Percentiles rank a stretch among this genome's conserved stretches.
Evolutionary conservation across 2,888 invertebrate genomes (phyloP).

Genomic region (Sisyra nigra): DNA sequence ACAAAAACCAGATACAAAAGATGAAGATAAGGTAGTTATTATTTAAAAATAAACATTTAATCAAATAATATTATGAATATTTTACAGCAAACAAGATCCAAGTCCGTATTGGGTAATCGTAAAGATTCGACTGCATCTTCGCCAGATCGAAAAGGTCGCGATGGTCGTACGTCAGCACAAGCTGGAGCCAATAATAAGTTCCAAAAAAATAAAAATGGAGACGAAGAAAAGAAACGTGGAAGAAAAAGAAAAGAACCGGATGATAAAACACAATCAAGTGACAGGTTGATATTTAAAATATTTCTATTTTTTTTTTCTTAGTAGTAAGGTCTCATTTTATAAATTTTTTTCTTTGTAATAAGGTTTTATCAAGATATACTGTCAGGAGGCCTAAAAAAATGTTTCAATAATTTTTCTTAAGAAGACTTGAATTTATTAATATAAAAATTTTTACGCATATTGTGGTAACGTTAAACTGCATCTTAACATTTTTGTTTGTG

Average conservation of each 20-base stretch:
- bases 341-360: neutral
- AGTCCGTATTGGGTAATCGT: conserved; percentile 14
- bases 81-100: conserved; percentile 26
- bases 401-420: too few species aligned
- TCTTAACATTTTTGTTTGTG: too few species aligned
- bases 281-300: conserved; percentile 2
- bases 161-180: conserved; percentile 13
- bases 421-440: too few species aligned
- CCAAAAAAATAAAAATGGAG: conserved; percentile 13
- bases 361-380: neutral
- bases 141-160: conserved; percentile 12
- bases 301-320: too few species aligned
- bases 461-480: too few species aligned
- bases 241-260: conserved; percentile 25
- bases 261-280: conserved; percentile 16
- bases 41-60: neutral
- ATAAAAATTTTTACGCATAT: neutral
- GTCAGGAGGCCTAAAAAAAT: too few species aligned
- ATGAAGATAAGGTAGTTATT: conserved; percentile 17
- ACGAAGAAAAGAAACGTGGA: conserved; percentile 24
- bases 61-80: neutral
- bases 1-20: conserved; percentile 17
- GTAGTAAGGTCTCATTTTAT: neutral
- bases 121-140: conserved; percentile 2
- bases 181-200: conserved; percentile 5